These are phyloP conservation scores for Stomorhina lunata DNA, from an alignment of 2,888 invertebrate genomes.

Conservation along the genomic window DNA sequence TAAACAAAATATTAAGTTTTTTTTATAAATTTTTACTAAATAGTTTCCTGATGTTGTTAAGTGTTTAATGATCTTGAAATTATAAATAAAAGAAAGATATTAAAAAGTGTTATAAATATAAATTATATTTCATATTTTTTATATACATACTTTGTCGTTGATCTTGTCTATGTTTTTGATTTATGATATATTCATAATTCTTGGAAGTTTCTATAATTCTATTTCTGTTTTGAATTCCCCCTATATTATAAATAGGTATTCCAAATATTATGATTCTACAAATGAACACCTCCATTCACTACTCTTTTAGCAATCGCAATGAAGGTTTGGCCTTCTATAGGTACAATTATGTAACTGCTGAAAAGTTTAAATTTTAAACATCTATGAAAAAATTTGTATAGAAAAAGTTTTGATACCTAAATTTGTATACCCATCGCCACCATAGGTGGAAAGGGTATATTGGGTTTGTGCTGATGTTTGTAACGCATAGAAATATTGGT, in stretches of 20 bases:
- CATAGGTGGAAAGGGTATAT: too few species aligned
- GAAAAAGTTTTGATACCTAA: too few species aligned
- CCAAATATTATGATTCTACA: background rate
- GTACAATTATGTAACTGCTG: too few species aligned
- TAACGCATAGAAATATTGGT: too few species aligned
- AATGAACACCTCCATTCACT: too few species aligned
- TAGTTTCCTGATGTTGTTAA: slow-evolving; percentile 35
- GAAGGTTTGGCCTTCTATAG: too few species aligned
- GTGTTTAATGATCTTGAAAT: slow-evolving; percentile 63
- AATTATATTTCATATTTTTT: background rate
- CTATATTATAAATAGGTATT: background rate
- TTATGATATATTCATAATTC: slow-evolving; percentile 47
- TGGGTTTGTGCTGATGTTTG: too few species aligned
- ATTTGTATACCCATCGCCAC: too few species aligned
- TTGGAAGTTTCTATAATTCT: slow-evolving; percentile 13
- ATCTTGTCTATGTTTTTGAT: slow-evolving; percentile 41
- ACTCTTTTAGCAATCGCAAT: too few species aligned
- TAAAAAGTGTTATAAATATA: slow-evolving; percentile 5
- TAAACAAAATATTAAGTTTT: background rate
- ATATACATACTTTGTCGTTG: background rate
- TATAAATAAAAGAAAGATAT: background rate
- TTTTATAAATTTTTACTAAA: background rate
- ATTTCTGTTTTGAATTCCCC: background rate
- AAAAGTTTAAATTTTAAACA: too few species aligned
- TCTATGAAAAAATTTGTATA: too few species aligned